phyloP scores from a whole-genome alignment of 35 echinoderm and acorn worm genomes.

The Apostichopus japonicus region DNA sequence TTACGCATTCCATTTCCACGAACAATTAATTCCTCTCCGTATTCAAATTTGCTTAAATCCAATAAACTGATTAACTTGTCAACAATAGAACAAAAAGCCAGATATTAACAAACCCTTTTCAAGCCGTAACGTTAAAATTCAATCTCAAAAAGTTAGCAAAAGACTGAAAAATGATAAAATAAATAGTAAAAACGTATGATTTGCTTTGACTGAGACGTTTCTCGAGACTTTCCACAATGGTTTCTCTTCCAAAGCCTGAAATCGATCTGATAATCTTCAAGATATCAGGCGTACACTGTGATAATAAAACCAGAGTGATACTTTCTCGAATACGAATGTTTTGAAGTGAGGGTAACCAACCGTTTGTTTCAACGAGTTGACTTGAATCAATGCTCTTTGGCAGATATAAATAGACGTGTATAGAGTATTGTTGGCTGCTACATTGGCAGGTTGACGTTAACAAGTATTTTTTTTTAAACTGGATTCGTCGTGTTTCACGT shows the following conservation, averaged over 20 bases:
- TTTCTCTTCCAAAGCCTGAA: background rate
- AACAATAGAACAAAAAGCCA: background rate
- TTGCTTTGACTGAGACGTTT: background rate
- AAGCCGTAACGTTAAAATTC: background rate
- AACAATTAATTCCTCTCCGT: no score
- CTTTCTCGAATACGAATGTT: background rate
- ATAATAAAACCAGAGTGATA: background rate
- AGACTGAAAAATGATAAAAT: background rate
- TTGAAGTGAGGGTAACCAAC: background rate
- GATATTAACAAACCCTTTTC: background rate
- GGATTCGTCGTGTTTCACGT: no score
- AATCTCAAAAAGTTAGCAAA: no score
- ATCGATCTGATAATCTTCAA: background rate
- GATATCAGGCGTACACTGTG: conserved; percentile 1
- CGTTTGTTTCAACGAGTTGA: background rate
- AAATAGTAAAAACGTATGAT: background rate
- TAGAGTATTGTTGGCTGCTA: no score
- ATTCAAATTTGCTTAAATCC: background rate
- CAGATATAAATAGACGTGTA: background rate
- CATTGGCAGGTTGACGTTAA: no score
- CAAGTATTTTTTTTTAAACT: no score
- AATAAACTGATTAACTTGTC: conserved; percentile 4
- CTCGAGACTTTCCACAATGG: background rate
- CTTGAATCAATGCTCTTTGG: background rate
- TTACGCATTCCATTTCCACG: background rate